These are phyloP conservation scores for Mohoua ochrocephala DNA, from an alignment of 2,113 vertebrate genomes.

Conservation along the genomic window DNA sequence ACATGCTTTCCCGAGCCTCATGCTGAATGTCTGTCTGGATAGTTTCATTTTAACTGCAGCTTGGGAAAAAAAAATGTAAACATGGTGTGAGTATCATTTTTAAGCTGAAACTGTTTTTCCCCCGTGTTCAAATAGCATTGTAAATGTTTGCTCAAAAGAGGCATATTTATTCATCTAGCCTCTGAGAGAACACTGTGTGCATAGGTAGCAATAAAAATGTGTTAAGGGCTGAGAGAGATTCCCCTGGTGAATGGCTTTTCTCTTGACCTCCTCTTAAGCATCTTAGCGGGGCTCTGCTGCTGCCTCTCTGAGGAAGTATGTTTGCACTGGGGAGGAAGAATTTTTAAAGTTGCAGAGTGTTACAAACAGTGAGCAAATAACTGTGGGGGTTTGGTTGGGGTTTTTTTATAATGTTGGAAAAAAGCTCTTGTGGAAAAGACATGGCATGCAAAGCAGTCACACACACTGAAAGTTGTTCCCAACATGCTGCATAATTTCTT, in stretches of 20 bases:
- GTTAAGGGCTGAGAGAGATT: constrained; percentile 22
- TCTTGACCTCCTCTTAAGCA: constrained; percentile 53
- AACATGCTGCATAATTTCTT: not conserved
- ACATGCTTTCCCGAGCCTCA: constrained; percentile 57
- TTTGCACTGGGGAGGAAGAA: constrained; percentile 35
- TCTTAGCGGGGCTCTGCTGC: not conserved
- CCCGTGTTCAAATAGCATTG: not conserved
- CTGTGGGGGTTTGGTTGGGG: not conserved
- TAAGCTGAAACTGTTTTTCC: constrained; percentile 12
- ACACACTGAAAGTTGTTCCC: not conserved
- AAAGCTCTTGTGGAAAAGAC: not conserved
- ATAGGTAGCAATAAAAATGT: constrained; percentile 50
- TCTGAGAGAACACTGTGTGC: constrained; percentile 23
- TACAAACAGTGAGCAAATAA: constrained; percentile 11
- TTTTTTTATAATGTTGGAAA: not conserved
- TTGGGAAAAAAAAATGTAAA: constrained; percentile 47
- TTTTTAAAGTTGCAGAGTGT: constrained; percentile 13
- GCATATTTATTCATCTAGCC: constrained; percentile 35
- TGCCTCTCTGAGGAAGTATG: constrained; percentile 21
- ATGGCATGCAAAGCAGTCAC: not conserved
- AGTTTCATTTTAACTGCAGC: constrained; percentile 64
- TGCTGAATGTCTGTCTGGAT: constrained; percentile 60
- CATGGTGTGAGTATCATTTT: constrained; percentile 40
- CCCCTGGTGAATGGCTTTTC: constrained; percentile 44
- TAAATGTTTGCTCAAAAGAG: constrained; percentile 49